These are phyloP conservation scores for Streblospio benedicti DNA, from an alignment of 1,140 invertebrate genomes.

Conservation along the genomic window DNA sequence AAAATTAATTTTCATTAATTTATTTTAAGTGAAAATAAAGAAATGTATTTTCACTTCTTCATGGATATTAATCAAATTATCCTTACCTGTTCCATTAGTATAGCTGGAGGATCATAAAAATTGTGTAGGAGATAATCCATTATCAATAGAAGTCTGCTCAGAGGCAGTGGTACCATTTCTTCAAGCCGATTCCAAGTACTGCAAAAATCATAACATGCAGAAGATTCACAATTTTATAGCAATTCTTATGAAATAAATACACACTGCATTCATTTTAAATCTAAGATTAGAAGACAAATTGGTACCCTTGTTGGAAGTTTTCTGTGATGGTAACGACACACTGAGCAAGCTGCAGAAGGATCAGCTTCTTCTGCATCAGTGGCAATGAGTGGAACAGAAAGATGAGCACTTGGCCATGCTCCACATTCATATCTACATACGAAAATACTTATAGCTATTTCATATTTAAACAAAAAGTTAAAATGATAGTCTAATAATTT, in stretches of 20 bases:
- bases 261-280: too few relatives aligned
- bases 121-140: conserved; percentile 92
- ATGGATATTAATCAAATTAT: neutral
- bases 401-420: conserved; percentile 84
- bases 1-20: conserved; percentile 10
- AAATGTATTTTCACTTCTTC: neutral
- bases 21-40: neutral
- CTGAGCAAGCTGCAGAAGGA: conserved; percentile 59
- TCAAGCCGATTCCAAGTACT: conserved; percentile 24
- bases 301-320: too few relatives aligned
- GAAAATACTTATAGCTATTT: neutral
- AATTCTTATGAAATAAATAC: too few relatives aligned
- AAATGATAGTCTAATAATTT: too few relatives aligned
- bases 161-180: conserved; percentile 57
- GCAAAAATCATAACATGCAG: conserved; percentile 14
- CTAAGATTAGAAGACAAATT: too few relatives aligned
- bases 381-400: conserved; percentile 90
- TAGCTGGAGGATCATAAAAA: conserved; percentile 67
- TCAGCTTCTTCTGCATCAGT: conserved; percentile 90
- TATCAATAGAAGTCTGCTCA: conserved; percentile 75
- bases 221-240: neutral
- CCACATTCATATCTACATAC: conserved; percentile 67
- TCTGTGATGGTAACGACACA: conserved; percentile 2
- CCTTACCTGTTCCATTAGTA: conserved; percentile 51
- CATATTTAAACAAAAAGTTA: too few relatives aligned